phyloP scores from a whole-genome alignment of 2,888 invertebrate species.

The Drosophila ustulata region DNA sequence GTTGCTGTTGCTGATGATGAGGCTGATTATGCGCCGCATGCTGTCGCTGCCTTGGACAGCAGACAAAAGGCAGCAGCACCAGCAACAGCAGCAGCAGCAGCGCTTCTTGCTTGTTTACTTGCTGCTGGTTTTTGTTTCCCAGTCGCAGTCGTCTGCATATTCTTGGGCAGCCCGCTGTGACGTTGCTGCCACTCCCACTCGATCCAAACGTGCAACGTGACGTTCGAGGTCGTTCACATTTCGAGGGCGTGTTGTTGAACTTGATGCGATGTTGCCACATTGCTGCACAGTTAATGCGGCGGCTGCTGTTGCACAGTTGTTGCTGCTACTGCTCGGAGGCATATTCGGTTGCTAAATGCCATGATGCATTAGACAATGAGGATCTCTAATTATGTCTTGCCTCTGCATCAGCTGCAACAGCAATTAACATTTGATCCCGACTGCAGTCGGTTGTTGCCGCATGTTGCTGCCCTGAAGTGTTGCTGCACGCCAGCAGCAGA shows the following conservation, averaged over 20 bases:
- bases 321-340: constrained; percentile 22
- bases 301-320: constrained; percentile 13
- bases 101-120: constrained; percentile 45
- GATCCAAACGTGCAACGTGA: constrained; percentile 68
- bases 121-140: constrained; percentile 68
- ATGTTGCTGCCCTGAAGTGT: constrained; percentile 66
- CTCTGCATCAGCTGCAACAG: constrained; percentile 55
- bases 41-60: constrained; percentile 65
- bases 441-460: constrained; percentile 12
- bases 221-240: constrained; percentile 84
- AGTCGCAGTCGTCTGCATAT: constrained; percentile 53
- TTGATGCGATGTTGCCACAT: constrained; percentile 63
- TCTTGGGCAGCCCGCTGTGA: constrained; percentile 57
- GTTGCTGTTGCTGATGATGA: constrained; percentile 52
- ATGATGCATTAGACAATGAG: constrained; percentile 78
- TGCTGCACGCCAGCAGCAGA: constrained; percentile 69
- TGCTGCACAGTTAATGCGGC: constrained; percentile 9
- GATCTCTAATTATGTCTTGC: constrained; percentile 74
- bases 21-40: constrained; percentile 65
- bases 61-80: constrained; percentile 51
- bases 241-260: constrained; percentile 84
- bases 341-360: constrained; percentile 74
- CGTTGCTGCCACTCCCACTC: constrained; percentile 15
- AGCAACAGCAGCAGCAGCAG: constrained; percentile 28
- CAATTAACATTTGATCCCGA: constrained; percentile 77